Evolutionary conservation across 2,888 invertebrate genomes (phyloP), one percentile per base, ranked within the genome.

Genomic region (Copidosoma aretas): DNA sequence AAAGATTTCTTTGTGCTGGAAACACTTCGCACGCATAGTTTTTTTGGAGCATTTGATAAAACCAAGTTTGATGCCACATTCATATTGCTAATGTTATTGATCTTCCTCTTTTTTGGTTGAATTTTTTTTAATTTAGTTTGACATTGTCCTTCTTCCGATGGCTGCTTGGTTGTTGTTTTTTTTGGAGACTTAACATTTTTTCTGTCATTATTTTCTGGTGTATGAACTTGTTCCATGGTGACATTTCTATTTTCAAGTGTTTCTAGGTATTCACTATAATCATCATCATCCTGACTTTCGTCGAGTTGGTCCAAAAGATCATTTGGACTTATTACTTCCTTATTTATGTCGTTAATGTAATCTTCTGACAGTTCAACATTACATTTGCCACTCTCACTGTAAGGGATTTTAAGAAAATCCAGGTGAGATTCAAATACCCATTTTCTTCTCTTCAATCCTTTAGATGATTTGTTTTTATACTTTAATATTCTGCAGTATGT

Each of bases 371-470:
- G 66, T 67, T 82, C 81, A 60, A 81, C 76, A 39, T 32, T 32
- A 8, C 32, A 32, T 32, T 32, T 32, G 8, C 32, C 8, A 32
- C 8, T 32, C 32, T 32, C 59, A 54, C 82, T 81, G 51, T 79
- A 82, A 79, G 82, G 82, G 68, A 82, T 82, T 64, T 80, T 82
- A 21, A 83, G 70, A 59, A 83, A 83, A 66, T 72, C 82, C 41
- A 83, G 71, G 59, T 79, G 75, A 69, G 83, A 82, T 67, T 83
- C 83, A 57, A 82, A 83, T 41, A 82, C 77, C 83, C 83, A 83
- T 74, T 82, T 83, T 69, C 82, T 83, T 53, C 81, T 76, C 64
- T 81, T 75, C 5, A 74, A 67, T 12, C 80, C 81, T 67, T 80
- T 81, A 0, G 81, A 76, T 3, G 81, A 78, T 71, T 80, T 81